Base-by-base conservation (phyloP, 1,140 invertebrate species). In the Parasteatoda tepidariorum region DNA sequence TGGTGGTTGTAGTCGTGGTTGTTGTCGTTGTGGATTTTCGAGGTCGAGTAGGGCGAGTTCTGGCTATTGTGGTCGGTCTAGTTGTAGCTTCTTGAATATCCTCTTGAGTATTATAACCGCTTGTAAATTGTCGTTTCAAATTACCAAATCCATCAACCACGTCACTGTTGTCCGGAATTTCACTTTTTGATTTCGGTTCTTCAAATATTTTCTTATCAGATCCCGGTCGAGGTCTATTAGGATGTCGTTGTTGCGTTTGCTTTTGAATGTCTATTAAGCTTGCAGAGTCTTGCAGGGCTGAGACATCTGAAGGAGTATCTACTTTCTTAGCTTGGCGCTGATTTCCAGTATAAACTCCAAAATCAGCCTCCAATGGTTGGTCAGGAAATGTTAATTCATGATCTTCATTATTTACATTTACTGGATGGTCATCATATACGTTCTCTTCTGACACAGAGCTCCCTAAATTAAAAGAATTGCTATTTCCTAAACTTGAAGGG, bases 1-100 rank as follows among this genome's bases (percentile, higher is more conserved):
- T 85, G 15, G 84, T 82, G 18, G 75, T 76, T n/a, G 81, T 79
- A 24, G 61, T 83, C 9, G 78, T 76, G 26, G 67, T 71, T 2
- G 84, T 83, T 7, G 83, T 55, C 3, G 71, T 84, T 11, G 79
- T 84, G 7, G 76, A 38, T n/a, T 64, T 84, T 3, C 57, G 48
- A 13, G 81, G 68, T 71, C 74, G 73, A 13, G 61, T 84, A 9
- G 84, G 81, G 28, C 74, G 74, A 2, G 70, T 74, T 28, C 70
- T 48, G 4, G 75, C 18, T 38, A 82, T 18, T 54, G 55, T 33
- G 30, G 59, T 67, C 0, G 70, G 30, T 38, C 26, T 55, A 7
- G 61, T 79, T 2, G 74, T 79, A 11, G 26, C 18, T 38, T 74
- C 64, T 34, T 41, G 48, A n/a, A 26, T 26, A 15, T 79, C 67